Base-by-base conservation (phyloP, 2,888 invertebrate species). In the Corbicula japonica region DNA sequence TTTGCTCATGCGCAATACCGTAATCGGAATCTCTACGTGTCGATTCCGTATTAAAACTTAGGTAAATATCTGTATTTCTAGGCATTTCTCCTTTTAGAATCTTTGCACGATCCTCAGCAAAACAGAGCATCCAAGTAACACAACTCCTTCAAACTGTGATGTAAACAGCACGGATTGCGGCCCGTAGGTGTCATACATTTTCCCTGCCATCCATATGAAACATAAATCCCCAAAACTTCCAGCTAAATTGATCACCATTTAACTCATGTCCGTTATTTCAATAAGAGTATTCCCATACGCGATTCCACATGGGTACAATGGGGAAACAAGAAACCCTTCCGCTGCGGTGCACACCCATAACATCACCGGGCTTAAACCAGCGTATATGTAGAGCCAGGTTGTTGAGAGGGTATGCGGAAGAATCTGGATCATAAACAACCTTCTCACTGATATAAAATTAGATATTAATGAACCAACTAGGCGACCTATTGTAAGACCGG, bases 201-300 rank as follows among this genome's bases (percentile, higher is more conserved):
- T 32, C 28, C 80, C 80, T 5, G 73, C 63, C 1, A 38, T 30
- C 69, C 74, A 69, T 8, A 81, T 38, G 34, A 70, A 81, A 1
- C 60, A 60, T 41, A 76, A 28, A 44, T 76, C 80, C 2, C 80
- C 80, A 38, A 81, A 46, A 34, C 70, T 56, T 3, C 74, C 74
- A 1, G 74, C 73, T 26, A 81, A 65, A 35, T 71, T 74, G 18
- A 76, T 48, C 2, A 76, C 65, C 38, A 70, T 81, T 54, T 76
- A 35, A 41, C 73, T 69, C 32, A 76, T 54, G 8, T 76, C 80
- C 0, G 74, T 60, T 12, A 81, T 50, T 32, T 73, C 69, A 2
- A 81, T 38, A n/a, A 73, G 60, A 4, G 70, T 60, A 46, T 71
- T 76, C 3, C 70, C 70, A 32, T 66, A 81, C 15, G 76, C 65